Base-by-base conservation (phyloP, 2,888 invertebrate genomes). In the Nyleta sp. region DNA sequence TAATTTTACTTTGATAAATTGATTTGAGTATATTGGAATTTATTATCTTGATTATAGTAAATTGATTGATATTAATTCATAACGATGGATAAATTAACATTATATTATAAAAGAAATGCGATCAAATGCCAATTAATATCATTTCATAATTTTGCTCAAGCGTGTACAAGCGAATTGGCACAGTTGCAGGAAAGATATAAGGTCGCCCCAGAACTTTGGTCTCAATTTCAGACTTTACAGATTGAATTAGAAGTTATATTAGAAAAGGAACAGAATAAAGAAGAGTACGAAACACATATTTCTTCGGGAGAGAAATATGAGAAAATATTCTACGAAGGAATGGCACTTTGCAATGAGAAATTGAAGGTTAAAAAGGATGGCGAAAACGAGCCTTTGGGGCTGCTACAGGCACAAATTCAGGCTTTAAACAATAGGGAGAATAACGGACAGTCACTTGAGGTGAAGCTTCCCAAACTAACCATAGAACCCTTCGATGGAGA, bases 401-500 rank as follows among this genome's bases (percentile, higher is more conserved):
- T 35, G 18, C 18, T 53, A 18, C 52, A 35, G 33, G 52, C 20
- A 10, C 55, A 38, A 33, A 20, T 15, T 22, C 38, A 40, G 35
- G 22, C 40, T 5, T 8, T 24, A n/a, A 31, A n/a, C n/a, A 11
- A n/a, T 1, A 0, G 6, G 7, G 7, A 13, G 22, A 18, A 17
- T 2, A 10, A 5, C 4, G 22, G 10, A 1, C 10, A 22, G 22
- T n/a, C 10, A 22, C 2, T 46, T 4, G 1, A 11, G 10, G 13
- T 11, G 24, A 50, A 50, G 3, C 28, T 50, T 13, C 53, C 71
- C 0, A 35, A 18, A 28, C 7, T 73, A 20, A 73, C 48, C 0
- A 73, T 73, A n/a, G 44, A 73, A 44, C 72, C 64, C 3, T 72
- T 72, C 15, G 17, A 18, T 24, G 73, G 64, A 15, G 65, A 65